phyloP scores from a whole-genome alignment of 53 echinoderm and acorn worm species.

The Mesocentrotus franciscanus region DNA sequence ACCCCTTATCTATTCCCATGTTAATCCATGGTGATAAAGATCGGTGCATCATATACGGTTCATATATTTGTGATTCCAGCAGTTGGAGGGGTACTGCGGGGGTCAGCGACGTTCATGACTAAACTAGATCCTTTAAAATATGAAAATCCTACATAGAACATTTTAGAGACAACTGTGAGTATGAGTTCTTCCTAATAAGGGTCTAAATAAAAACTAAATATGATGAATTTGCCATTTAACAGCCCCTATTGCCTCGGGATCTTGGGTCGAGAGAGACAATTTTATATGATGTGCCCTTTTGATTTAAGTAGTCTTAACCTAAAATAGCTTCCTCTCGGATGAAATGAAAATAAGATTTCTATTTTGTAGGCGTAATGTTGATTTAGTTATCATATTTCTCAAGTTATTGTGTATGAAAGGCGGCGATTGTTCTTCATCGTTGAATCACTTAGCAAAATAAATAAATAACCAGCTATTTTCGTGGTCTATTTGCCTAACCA shows the following conservation, averaged over 20 bases:
- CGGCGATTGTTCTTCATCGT: background rate
- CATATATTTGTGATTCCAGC: background rate
- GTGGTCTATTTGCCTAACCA: background rate
- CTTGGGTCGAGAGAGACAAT: background rate
- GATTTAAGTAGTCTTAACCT: background rate
- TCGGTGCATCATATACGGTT: background rate
- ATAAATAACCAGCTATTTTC: background rate
- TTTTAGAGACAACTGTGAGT: background rate
- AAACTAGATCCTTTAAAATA: background rate
- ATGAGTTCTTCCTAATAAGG: background rate
- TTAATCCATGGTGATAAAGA: background rate
- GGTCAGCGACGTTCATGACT: background rate
- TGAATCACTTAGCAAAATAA: background rate
- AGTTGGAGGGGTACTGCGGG: background rate
- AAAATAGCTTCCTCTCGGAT: background rate
- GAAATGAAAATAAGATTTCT: background rate
- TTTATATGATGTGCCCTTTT: background rate
- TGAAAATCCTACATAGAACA: background rate
- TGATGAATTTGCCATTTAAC: too few relatives aligned
- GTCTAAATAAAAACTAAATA: too few relatives aligned
- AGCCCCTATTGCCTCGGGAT: too few relatives aligned
- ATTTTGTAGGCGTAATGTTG: background rate
- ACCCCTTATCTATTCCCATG: background rate
- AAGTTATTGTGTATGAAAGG: background rate
- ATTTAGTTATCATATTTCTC: too few relatives aligned